Percentiles rank a stretch among this genome's conserved stretches.
These are phyloP conservation scores for Drosophila sordidapex DNA, from an alignment of 2,888 invertebrate genomes.

Conservation along the genomic window DNA sequence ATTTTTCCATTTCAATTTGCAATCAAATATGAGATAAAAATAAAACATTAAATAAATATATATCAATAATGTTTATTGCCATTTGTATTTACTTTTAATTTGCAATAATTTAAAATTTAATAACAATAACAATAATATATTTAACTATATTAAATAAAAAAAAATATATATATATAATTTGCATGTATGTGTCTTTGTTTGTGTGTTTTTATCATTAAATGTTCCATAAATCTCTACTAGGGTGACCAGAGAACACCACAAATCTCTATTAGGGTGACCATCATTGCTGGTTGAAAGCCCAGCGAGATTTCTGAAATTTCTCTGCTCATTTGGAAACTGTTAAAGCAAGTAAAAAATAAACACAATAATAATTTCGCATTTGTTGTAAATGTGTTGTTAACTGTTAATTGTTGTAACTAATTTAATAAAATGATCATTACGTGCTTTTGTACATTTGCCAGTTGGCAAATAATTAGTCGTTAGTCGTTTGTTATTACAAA, in stretches of 20 bases:
- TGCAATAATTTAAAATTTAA: background rate
- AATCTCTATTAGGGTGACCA: background rate
- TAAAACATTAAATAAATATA: background rate
- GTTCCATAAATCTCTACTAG: background rate
- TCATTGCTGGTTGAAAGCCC: background rate
- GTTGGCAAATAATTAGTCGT: conserved; percentile 47
- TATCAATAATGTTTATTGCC: background rate
- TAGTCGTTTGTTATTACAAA: conserved; percentile 39
- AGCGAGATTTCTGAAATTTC: background rate
- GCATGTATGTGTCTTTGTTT: background rate
- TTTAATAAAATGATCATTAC: conserved; percentile 44
- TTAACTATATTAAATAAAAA: background rate
- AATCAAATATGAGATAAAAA: too few relatives aligned
- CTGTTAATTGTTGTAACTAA: background rate
- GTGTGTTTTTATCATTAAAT: background rate
- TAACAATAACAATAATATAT: background rate
- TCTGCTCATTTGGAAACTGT: background rate
- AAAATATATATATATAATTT: background rate
- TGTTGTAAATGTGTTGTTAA: background rate
- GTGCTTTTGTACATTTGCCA: conserved; percentile 53
- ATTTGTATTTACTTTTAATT: background rate
- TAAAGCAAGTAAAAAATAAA: background rate
- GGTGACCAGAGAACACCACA: background rate
- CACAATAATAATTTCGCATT: background rate
- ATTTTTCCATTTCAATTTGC: background rate